Evolutionary conservation across 2,797 vertebrate genomes (phyloP), one percentile per base, ranked within the genome.

Genomic region (Ctenopoma kingsleyae): DNA sequence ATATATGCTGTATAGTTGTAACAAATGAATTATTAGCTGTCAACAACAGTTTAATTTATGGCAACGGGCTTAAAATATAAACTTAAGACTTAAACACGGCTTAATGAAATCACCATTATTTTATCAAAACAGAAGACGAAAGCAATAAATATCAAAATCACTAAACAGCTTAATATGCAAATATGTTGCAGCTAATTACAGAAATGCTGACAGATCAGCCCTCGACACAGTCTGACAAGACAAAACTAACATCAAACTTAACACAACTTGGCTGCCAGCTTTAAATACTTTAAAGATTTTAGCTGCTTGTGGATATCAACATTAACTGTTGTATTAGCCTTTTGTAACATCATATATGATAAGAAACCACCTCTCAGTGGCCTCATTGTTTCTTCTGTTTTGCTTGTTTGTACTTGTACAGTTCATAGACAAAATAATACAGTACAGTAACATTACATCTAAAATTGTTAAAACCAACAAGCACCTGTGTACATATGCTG

Each of bases 11-110:
- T 84, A 72, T 71, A 67, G 71, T 65, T 35, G 58, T 55, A 55
- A 62, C 64, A 87, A 87, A 87, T 84, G 56, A 86, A 78, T 53
- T 27, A 48, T 73, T 67, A 54, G 49, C 63, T 47, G 58, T 78
- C 61, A 82, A 70, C 70, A 71, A 46, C 44, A 25, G 16, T 76
- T 70, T 82, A 20, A 79, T 69, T 68, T 47, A 58, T 46, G 41
- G 48, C 40, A 38, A 50, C 6, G 1, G 40, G 35, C 71, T 68
- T 20, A 43, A 10, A 27, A n/a, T 51, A 64, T 30, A 54, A 6
- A 43, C 12, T 27, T 47, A 1, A 36, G 10, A 38, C 15, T 41
- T 19, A 1, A 20, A 6, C 5, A 11, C 4, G 2, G 50, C 17
- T 22, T 25, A 20, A 3, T 6, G 2, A 7, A 30, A 40, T 20